Conservation (phyloP, 2,113 vertebrate genomes). For the Prochilodus magdalenae region DNA sequence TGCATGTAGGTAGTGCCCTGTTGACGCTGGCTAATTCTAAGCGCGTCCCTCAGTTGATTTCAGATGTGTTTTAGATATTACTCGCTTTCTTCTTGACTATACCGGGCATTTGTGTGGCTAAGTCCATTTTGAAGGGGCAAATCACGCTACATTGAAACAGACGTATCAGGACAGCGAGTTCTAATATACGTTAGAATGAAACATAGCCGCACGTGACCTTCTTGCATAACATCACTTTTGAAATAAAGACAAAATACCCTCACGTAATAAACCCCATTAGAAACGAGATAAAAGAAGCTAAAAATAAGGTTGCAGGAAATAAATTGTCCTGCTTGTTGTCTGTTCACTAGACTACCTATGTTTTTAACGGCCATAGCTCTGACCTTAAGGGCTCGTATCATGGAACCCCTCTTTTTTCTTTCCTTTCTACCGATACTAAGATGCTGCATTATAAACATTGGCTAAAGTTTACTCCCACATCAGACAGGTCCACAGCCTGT, state of each 20-base stretch:
- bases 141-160: constrained; percentile 54
- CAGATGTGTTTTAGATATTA: not conserved
- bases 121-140: constrained; percentile 42
- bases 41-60: not conserved
- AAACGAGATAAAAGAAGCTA: constrained; percentile 63
- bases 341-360: constrained; percentile 38
- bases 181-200: constrained; percentile 59
- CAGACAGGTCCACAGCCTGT: not conserved
- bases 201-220: constrained; percentile 45
- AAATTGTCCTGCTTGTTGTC: constrained; percentile 41
- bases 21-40: not conserved
- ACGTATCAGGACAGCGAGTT: constrained; percentile 56
- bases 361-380: constrained; percentile 38
- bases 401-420: not conserved
- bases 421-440: too few relatives aligned
- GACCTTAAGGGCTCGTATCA: constrained; percentile 19
- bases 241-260: constrained; percentile 62
- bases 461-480: not conserved
- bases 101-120: constrained; percentile 31
- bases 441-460: not conserved
- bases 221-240: constrained; percentile 63
- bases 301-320: constrained; percentile 60
- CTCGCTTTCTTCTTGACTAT: constrained; percentile 23
- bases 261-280: constrained; percentile 63
- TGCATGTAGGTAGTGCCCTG: not conserved